These are phyloP conservation scores for Mallotus villosus DNA, from an alignment of 2,797 vertebrate genomes.

Conservation along the genomic window DNA sequence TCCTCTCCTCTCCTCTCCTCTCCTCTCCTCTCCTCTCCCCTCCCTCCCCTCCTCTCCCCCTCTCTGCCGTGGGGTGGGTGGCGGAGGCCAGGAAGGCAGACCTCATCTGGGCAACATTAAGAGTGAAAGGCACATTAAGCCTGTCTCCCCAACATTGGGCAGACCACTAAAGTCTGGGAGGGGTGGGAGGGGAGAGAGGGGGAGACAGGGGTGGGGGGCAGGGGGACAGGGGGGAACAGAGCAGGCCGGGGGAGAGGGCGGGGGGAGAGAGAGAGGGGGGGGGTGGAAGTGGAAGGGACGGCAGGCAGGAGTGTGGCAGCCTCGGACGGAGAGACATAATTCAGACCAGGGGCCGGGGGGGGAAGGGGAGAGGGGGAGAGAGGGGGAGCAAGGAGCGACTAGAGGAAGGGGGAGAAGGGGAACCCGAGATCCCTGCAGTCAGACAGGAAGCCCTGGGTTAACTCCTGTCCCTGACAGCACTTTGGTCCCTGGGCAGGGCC, in stretches of 20 bases:
- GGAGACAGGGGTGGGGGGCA: slow-evolving; percentile 27
- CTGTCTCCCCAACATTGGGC: slow-evolving; percentile 61
- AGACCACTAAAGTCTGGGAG: slow-evolving; percentile 48
- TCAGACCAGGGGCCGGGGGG: slow-evolving; percentile 63
- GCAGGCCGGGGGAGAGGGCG: background rate
- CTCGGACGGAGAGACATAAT: slow-evolving; percentile 66
- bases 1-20: background rate
- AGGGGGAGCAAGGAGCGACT: background rate
- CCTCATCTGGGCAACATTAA: slow-evolving; percentile 67
- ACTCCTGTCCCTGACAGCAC: slow-evolving; percentile 67
- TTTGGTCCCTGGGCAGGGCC: slow-evolving; percentile 6
- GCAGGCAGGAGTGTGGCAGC: slow-evolving; percentile 44
- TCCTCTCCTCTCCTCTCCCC: background rate
- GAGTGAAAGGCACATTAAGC: slow-evolving; percentile 61
- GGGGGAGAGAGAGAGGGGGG: background rate
- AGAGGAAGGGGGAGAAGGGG: slow-evolving; percentile 31
- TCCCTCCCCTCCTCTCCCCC: slow-evolving; percentile 15
- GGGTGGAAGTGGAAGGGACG: background rate
- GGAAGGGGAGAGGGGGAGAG: too few species aligned
- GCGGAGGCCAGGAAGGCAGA: slow-evolving; percentile 36
- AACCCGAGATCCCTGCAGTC: slow-evolving; percentile 68
- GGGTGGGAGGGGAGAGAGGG: slow-evolving; percentile 29
- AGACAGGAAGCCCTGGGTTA: slow-evolving; percentile 75
- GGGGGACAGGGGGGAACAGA: slow-evolving; percentile 29
- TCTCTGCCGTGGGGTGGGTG: slow-evolving; percentile 40